These are phyloP conservation scores for Miniopterus natalensis DNA, from an alignment of 2,113 vertebrate species.

Conservation along the genomic window DNA sequence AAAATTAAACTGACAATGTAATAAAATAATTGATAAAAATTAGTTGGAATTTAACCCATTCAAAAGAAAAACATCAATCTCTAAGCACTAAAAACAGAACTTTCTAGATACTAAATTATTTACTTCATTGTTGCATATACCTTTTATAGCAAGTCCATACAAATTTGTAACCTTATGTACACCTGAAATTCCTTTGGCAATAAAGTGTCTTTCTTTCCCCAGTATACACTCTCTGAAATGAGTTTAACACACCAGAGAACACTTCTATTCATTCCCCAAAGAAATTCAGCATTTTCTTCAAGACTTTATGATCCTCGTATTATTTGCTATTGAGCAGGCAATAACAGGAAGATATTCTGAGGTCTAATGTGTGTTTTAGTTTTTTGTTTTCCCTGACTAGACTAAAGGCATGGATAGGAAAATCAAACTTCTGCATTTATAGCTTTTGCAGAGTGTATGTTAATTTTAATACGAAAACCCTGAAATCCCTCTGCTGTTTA, in stretches of 20 bases:
- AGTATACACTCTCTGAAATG: constrained; percentile 46
- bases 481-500: background rate
- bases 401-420: background rate
- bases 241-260: constrained; percentile 37
- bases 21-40: constrained; percentile 24
- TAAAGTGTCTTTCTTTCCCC: constrained; percentile 52
- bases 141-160: background rate
- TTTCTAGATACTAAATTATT: background rate
- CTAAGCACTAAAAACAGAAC: background rate
- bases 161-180: background rate
- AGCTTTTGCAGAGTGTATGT: background rate
- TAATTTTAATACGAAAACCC: background rate
- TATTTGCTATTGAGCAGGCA: constrained; percentile 53
- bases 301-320: constrained; percentile 56
- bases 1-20: background rate
- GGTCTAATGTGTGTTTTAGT: background rate
- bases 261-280: constrained; percentile 38
- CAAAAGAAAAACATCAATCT: background rate
- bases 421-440: constrained; percentile 2
- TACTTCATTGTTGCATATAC: background rate
- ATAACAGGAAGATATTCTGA: constrained; percentile 31
- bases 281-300: constrained; percentile 42
- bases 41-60: background rate
- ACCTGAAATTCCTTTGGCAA: constrained; percentile 45
- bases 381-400: background rate